phyloP scores from a whole-genome alignment of 1,140 invertebrate species.

The Drosophila setifemur region DNA sequence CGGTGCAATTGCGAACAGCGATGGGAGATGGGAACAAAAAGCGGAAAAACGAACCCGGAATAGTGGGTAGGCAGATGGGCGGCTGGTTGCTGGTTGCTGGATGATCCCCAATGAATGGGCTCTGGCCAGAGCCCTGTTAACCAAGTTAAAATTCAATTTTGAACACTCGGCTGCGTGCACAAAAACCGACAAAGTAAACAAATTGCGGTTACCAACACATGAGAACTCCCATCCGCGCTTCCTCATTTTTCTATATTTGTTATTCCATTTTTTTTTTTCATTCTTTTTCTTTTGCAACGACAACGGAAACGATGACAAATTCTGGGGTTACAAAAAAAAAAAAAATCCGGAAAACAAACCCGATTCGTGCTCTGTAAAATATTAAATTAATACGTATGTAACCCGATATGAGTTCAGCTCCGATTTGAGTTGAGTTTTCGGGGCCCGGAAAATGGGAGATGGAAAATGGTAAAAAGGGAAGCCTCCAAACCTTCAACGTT shows the following conservation, averaged over 20 bases:
- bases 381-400: slow-evolving; percentile 69
- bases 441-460: no score
- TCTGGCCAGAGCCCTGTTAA: slow-evolving; percentile 54
- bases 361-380: slow-evolving; percentile 43
- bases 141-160: slow-evolving; percentile 75
- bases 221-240: slow-evolving; percentile 32
- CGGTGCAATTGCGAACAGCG: neutral
- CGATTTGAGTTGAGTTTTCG: slow-evolving; percentile 17
- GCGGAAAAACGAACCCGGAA: slow-evolving; percentile 30
- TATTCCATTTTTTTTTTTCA: slow-evolving; percentile 19
- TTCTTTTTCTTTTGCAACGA: no score
- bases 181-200: slow-evolving; percentile 73
- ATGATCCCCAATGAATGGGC: slow-evolving; percentile 46
- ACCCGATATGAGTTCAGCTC: slow-evolving; percentile 33
- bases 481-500: slow-evolving; percentile 34
- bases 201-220: slow-evolving; percentile 71
- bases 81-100: neutral
- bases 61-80: slow-evolving; percentile 1
- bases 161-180: slow-evolving; percentile 67
- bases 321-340: neutral
- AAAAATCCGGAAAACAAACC: slow-evolving; percentile 1
- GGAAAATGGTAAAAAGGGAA: slow-evolving; percentile 17
- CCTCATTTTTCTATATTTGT: slow-evolving; percentile 19
- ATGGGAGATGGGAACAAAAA: slow-evolving; percentile 32
- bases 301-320: slow-evolving; percentile 49